A percentile compares a stretch with the other conserved stretches of the same genome.
phyloP scores from a whole-genome alignment of 2,113 vertebrate genomes.

The Alces alces region DNA sequence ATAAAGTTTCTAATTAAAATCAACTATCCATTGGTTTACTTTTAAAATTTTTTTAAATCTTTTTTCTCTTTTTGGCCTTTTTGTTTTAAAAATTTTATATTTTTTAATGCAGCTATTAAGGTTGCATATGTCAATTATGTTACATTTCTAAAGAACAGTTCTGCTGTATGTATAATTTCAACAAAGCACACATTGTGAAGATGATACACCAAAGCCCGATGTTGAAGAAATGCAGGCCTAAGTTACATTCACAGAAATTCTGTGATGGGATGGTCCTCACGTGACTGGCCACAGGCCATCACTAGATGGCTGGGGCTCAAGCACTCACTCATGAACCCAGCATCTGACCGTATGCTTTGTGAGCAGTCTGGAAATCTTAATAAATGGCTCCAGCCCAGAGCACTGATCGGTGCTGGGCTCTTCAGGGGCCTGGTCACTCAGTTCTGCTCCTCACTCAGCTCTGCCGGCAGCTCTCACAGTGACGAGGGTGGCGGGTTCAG shows the following conservation, averaged over 20 bases:
- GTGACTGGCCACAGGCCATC: accelerated
- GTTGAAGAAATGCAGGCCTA: neutral
- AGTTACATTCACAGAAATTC: neutral
- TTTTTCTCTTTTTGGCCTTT: neutral
- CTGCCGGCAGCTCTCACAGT: accelerated
- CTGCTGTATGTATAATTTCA: neutral
- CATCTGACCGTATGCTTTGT: accelerated
- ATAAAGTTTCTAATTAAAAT: neutral
- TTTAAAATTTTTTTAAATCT: neutral
- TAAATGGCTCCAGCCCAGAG: neutral
- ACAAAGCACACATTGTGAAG: accelerated
- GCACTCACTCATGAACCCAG: neutral
- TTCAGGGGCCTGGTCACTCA: too few species aligned
- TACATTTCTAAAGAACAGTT: neutral
- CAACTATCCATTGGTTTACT: neutral
- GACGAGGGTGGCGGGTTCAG: accelerated
- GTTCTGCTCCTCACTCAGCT: neutral
- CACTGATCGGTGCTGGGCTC: neutral
- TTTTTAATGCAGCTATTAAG: neutral
- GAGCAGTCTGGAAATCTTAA: too few species aligned
- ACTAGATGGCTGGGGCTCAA: neutral
- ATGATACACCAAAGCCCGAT: accelerated
- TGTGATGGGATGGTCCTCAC: neutral
- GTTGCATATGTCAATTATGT: accelerated
- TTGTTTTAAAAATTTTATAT: neutral